Conservation (phyloP, 2,113 vertebrate species). For the Haliaeetus leucogaster region DNA sequence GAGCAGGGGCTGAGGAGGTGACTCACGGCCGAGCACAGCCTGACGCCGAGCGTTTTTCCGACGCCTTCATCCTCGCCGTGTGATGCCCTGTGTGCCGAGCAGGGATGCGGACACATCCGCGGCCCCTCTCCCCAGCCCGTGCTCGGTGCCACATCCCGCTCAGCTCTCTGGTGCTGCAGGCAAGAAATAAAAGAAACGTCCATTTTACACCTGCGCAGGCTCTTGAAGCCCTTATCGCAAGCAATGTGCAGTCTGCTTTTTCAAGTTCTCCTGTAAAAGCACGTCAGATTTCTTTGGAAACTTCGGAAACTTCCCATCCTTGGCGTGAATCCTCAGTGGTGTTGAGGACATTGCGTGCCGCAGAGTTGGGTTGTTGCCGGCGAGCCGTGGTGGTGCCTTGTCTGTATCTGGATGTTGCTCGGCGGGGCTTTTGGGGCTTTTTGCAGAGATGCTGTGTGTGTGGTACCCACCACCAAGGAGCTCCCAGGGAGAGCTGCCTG, state of each 20-base stretch:
- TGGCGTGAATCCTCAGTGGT: background rate
- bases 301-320: background rate
- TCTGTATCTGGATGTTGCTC: background rate
- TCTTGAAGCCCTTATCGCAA: background rate
- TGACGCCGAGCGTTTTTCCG: fast-evolving
- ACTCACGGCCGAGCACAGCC: background rate
- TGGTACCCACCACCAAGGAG: background rate
- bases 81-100: background rate
- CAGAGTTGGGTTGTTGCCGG: background rate
- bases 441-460: background rate
- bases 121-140: background rate
- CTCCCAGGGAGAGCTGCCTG: background rate
- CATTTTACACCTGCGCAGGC: background rate
- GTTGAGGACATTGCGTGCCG: background rate
- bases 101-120: background rate
- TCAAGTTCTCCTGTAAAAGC: background rate
- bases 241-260: background rate
- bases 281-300: background rate
- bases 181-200: background rate
- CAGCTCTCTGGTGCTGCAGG: background rate
- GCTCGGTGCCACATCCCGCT: background rate
- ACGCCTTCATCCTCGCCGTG: background rate
- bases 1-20: background rate
- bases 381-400: fast-evolving
- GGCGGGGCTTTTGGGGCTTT: background rate